These are phyloP conservation scores for Isurus oxyrinchus DNA, from an alignment of 2,113 vertebrate species.

Conservation along the genomic window DNA sequence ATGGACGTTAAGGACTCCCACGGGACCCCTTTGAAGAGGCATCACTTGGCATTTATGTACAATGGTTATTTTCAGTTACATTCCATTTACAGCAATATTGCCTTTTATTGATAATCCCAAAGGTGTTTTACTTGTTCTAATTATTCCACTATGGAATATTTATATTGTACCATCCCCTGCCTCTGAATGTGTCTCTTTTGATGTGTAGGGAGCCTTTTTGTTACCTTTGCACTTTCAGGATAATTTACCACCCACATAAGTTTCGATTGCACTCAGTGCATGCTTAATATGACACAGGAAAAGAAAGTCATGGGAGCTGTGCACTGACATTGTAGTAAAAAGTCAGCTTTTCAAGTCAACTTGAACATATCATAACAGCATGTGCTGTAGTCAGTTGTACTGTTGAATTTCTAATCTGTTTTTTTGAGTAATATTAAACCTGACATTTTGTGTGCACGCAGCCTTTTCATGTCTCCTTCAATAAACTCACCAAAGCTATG, in stretches of 20 bases:
- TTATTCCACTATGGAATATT: not conserved
- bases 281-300: not conserved
- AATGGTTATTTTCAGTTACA: not conserved
- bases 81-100: not conserved
- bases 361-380: not conserved
- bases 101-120: not conserved
- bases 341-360: not conserved
- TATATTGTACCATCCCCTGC: not conserved
- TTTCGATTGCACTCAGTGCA: not conserved
- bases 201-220: not conserved
- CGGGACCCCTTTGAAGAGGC: not conserved
- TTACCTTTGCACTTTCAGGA: not conserved
- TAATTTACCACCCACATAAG: not conserved
- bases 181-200: not conserved
- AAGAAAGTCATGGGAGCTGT: not conserved
- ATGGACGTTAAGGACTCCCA: not conserved
- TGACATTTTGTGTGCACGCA: slow-evolving; percentile 6
- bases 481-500: not conserved
- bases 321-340: not conserved
- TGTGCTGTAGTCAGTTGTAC: not conserved
- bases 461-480: slow-evolving; percentile 20
- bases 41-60: not conserved
- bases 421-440: slow-evolving; percentile 16
- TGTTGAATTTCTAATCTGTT: not conserved
- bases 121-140: not conserved